Evolutionary conservation across 2,797 vertebrate species (phyloP).

Genomic region (Onychomys leucogaster): DNA sequence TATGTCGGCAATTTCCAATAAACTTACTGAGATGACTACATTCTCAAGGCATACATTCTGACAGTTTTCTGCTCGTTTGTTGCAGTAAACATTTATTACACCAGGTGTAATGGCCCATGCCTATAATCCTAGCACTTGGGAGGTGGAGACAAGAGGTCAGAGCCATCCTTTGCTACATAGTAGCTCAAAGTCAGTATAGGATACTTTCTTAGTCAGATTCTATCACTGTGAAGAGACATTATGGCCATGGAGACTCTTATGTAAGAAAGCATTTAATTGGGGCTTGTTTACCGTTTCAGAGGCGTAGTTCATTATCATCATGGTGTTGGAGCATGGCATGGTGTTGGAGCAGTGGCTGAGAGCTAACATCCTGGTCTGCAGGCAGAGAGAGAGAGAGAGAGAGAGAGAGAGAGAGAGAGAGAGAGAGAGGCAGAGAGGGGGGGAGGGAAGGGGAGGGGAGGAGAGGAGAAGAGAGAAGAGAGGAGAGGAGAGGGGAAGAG

Average conservation of each 20-base stretch:
- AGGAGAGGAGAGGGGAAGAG: too few species aligned
- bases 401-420: too few species aligned
- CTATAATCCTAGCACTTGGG: neutral
- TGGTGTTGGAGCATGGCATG: neutral
- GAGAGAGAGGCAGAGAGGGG: too few species aligned
- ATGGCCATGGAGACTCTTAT: neutral
- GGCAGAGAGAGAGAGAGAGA: too few species aligned
- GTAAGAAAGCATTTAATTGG: neutral
- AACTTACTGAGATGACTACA: neutral
- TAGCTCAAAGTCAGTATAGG: neutral
- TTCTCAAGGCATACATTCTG: neutral
- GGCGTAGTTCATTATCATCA: neutral
- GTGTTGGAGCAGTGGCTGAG: neutral
- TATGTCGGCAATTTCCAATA: constrained; percentile 14
- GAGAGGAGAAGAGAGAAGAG: too few species aligned
- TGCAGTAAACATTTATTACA: neutral
- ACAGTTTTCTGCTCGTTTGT: neutral
- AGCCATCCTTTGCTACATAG: neutral
- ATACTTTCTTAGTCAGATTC: neutral
- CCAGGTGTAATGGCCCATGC: too few species aligned
- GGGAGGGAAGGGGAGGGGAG: too few species aligned
- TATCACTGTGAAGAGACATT: neutral
- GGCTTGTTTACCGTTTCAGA: neutral
- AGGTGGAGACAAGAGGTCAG: neutral
- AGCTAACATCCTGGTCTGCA: neutral